Evolutionary conservation across 2,888 invertebrate species (phyloP), one percentile per base, ranked within the genome.

Genomic region (Drosophila kokeensis): DNA sequence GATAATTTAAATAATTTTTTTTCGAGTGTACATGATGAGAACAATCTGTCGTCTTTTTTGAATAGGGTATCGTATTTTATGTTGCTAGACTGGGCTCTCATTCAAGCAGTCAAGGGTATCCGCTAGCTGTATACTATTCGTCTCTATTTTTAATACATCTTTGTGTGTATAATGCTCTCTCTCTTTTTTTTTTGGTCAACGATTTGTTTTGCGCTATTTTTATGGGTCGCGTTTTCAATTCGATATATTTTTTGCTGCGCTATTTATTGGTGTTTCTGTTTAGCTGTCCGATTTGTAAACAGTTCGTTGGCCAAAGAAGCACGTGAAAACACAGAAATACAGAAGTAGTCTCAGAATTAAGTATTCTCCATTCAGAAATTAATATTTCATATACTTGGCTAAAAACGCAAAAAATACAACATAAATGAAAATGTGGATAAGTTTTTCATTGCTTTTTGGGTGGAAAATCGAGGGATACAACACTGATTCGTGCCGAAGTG

Each of bases 391-490:
- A 34, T 34, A 48, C n/a, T 59, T 34, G 32, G 4, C n/a, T 42
- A 36, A 54, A 27, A 29, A 5, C 1, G 1, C 34, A 42, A 13
- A 15, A 21, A 24, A 57, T n/a, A 65, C 27, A 60, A 11, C 11
- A 45, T 24, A 8, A 24, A 64, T 30, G 8, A 13, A 36, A 64
- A 66, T 24, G 21, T 29, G 53, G 38, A 45, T 24, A 7, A 24
- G 49, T 45, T 59, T 66, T 53, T 79, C 45, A 57, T 30, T 73
- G 75, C 61, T 83, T 76, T 4, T 59, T 62, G 8, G 24, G 8
- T 8, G 91, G 90, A 58, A 92, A 89, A 68, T 91, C 91, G 38
- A 92, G 79, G 0, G 92, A 92, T 34, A 92, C 66, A 10, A 92
- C 82, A 65, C 92, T 92, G 0, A 92, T 66, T 21, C 75, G 71